phyloP scores from a whole-genome alignment of 2,797 vertebrate species.

The Mareca strepera region DNA sequence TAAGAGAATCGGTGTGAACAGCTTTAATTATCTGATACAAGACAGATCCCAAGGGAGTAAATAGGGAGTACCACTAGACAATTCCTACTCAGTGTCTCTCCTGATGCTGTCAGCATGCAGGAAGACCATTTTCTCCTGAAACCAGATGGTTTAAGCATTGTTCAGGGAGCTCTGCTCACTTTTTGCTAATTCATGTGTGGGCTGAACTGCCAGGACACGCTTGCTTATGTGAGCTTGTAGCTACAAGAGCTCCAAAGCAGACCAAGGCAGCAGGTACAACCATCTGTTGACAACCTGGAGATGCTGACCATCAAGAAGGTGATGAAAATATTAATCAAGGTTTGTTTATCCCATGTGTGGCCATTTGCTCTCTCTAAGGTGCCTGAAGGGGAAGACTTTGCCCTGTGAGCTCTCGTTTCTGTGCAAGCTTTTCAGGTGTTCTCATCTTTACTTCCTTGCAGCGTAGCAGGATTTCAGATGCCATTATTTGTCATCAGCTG shows the following conservation, averaged over 20 bases:
- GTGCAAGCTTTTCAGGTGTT: not conserved
- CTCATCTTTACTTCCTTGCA: not conserved
- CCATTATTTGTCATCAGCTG: not conserved
- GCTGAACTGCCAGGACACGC: not conserved
- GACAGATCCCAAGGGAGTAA: not conserved
- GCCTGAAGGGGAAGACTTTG: not conserved
- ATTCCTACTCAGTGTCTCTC: not conserved
- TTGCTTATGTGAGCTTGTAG: not conserved
- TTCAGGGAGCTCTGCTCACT: not conserved
- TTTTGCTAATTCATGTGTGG: not conserved
- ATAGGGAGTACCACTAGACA: not conserved
- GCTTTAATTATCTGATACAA: not conserved
- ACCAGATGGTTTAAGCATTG: not conserved
- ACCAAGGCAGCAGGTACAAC: not conserved
- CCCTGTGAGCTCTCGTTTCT: not conserved
- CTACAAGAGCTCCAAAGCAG: not conserved
- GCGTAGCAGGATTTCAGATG: not conserved
- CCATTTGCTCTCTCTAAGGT: not conserved
- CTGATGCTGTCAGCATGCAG: not conserved
- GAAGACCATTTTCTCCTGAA: not conserved
- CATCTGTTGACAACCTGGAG: not conserved
- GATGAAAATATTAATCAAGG: not conserved
- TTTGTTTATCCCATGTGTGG: not conserved
- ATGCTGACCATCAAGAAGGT: not conserved
- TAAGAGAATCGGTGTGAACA: not conserved